Base-by-base conservation (phyloP, 2,888 invertebrate species). In the Cheilosia urbana region DNA sequence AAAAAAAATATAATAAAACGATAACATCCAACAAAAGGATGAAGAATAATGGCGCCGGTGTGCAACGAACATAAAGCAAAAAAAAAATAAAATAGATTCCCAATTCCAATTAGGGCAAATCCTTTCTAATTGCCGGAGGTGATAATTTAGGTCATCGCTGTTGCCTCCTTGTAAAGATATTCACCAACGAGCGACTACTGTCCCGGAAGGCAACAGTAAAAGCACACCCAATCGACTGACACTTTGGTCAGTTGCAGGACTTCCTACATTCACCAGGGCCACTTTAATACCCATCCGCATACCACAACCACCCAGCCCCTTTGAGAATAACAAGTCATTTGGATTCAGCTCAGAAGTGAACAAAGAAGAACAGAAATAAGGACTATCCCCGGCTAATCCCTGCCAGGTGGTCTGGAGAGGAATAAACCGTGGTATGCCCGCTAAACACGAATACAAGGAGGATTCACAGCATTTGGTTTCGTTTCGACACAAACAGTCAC, bases 91-190 rank as follows among this genome's bases (percentile, higher is more conserved):
- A 49, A 30, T 42, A 66, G 62, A 71, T 63, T 81, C 65, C 82
- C 82, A 71, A 72, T 62, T 77, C 66, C 82, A 82, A 82, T 82
- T 82, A 82, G 55, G 24, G 42, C 77, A 77, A 82, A 82, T 82
- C 82, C 77, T 77, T 82, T 82, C 82, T 82, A 82, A 82, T 82
- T 82, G 82, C 82, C 77, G 58, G 77, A 82, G 82, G 82, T 82
- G 82, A 77, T 82, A 77, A 82, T 82, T 77, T 77, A 51, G 82
- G 82, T 71, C 77, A 71, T 65, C 37, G 53, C 60, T 17, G 58
- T 45, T 63, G 55, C 47, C 47, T 51, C 17, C 53, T 37, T 37
- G 37, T 37, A 37, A 37, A 37, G 13, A 37, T 27, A 19, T 51
- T 42, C 37, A 30, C 49, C 4, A 81, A 63, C 51, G 55, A n/a